Evolutionary conservation across 2,113 vertebrate genomes (phyloP), one percentile per base, ranked within the genome.

Genomic region (Plecturocebus donacophilus): DNA sequence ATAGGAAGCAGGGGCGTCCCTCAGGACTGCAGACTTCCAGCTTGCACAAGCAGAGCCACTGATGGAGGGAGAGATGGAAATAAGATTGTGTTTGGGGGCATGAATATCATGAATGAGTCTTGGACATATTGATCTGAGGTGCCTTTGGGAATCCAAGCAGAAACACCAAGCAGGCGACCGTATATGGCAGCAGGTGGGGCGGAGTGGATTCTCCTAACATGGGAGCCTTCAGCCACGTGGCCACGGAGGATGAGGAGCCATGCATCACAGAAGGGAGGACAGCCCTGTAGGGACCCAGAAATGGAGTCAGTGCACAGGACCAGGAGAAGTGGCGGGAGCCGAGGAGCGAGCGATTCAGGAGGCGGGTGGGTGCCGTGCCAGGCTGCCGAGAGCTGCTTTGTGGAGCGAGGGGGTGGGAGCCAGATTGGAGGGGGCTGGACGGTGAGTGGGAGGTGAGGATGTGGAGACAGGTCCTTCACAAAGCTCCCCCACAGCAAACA

Each of bases 361-460:
- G 42, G 56, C 17, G 0, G 79, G 38, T 1, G n/a, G 5, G 20
- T 6, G 27, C 5, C 4, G 3, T 8, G 11, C 11, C 0, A 0
- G 85, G 47, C 49, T 64, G 40, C 61, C 9, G 42, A 35, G n/a
- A 61, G 77, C 7, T 8, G 47, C 1, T 21, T 12, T 21, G 8
- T 64, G 35, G 83, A 1, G 3, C 2, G 1, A 73, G 27, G 56
- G 54, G 68, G 42, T 19, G 49, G 54, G 1, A 38, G 32, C 85
- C 87, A 56, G 84, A 49, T 40, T 23, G 85, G 30, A 6, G 79
- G 10, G 40, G 91, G 96, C 12, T 1, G 16, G 14, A 70, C 10
- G 2, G 13, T 8, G 85, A 93, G 89, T 30, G 81, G 90, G 71
- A 80, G n/a, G 88, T 32, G 70, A 88, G 54, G 42, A 52, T 25